Conservation (phyloP, 2,888 invertebrate species). For the Agrilus mali region DNA sequence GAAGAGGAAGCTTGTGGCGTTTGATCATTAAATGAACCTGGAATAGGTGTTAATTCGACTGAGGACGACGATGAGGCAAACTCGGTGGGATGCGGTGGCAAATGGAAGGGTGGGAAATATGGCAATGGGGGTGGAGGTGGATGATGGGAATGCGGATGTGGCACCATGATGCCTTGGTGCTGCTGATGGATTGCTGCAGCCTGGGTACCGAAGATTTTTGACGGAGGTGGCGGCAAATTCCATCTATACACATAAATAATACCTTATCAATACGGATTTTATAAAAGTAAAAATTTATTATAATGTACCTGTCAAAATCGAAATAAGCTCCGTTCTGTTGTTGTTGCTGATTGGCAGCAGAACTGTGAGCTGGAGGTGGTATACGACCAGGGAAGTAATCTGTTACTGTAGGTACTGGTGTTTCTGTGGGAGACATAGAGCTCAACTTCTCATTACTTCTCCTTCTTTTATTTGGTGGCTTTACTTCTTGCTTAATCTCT, state of each 20-base stretch:
- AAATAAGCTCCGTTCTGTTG: conserved; percentile 61
- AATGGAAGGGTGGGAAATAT: conserved; percentile 65
- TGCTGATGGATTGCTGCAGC: conserved; percentile 25
- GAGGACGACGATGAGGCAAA: conserved; percentile 49
- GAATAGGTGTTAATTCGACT: conserved; percentile 51
- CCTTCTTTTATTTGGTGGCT: conserved; percentile 32
- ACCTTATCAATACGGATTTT: no score
- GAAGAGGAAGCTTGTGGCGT: conserved; percentile 11
- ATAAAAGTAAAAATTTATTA: no score
- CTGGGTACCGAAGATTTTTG: conserved; percentile 53
- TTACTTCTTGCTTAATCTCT: conserved; percentile 32
- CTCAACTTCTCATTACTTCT: conserved; percentile 49
- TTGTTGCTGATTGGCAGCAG: conserved; percentile 25
- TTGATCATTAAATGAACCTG: conserved; percentile 38
- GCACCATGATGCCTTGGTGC: conserved; percentile 41
- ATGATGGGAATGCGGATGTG: conserved; percentile 48
- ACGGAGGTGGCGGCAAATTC: conserved; percentile 58
- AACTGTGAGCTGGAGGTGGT: conserved; percentile 62
- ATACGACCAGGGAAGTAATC: conserved; percentile 39
- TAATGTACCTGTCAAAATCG: conserved; percentile 48
- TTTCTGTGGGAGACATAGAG: conserved; percentile 40
- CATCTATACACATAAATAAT: conserved; percentile 35
- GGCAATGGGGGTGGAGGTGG: conserved; percentile 47
- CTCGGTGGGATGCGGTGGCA: conserved; percentile 53
- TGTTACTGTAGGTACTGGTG: conserved; percentile 41